Conservation (phyloP, 37 sponge, comb jelly and placozoan species). For the Chondrilla cf. caribensis region DNA sequence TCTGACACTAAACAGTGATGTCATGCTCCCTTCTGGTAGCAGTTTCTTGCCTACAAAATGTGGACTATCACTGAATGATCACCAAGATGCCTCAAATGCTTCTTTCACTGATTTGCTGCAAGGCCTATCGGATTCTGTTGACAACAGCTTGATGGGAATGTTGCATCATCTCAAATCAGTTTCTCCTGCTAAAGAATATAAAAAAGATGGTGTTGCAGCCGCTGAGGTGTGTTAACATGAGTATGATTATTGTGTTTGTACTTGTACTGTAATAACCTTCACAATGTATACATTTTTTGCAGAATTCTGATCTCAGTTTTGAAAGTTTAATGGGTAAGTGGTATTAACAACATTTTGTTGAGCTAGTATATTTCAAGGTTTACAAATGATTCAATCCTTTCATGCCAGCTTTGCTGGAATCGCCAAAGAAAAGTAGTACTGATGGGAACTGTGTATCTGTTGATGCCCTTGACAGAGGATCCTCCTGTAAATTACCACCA, state of each 20-base stretch:
- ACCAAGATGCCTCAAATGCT: neutral
- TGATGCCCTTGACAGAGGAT: no score
- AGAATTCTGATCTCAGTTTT: constrained; percentile 18
- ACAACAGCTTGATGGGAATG: constrained; percentile 17
- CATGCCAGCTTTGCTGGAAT: constrained; percentile 13
- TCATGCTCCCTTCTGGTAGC: neutral
- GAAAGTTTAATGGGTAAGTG: constrained; percentile 17
- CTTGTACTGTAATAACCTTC: no score
- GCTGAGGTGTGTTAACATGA: neutral
- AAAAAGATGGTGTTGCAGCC: neutral
- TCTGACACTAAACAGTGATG: neutral
- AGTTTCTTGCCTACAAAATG: neutral
- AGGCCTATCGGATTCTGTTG: constrained; percentile 7
- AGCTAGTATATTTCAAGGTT: no score
- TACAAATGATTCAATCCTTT: no score
- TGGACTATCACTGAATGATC: neutral
- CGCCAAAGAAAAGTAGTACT: neutral
- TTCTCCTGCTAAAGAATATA: constrained; percentile 18
- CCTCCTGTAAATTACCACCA: no score
- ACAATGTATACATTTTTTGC: no score
- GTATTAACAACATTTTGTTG: no score
- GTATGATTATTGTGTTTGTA: no score
- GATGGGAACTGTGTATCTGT: no score
- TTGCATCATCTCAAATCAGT: constrained; percentile 11
- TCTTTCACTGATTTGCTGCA: constrained; percentile 1